Percentiles rank a stretch among this genome's conserved stretches.
Evolutionary conservation across 2,113 vertebrate species (phyloP).

Genomic region (Amblyopsis rosae): DNA sequence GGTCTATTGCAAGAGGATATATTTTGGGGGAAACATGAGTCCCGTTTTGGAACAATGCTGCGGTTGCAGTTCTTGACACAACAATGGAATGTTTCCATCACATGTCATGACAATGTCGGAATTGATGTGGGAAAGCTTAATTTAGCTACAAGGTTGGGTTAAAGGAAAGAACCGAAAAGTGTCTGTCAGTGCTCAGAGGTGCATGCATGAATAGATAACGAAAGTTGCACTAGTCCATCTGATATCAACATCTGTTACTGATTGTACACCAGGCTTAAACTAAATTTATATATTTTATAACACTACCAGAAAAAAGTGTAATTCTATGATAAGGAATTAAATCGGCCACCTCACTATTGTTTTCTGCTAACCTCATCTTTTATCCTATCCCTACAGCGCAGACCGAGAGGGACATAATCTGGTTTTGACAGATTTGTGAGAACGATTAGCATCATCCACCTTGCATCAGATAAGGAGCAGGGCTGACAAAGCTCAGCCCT

Average conservation of each 20-base stretch:
- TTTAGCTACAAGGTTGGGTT: no score
- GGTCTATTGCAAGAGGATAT: conserved; percentile 32
- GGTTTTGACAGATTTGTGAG: conserved; percentile 60
- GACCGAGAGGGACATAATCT: conserved; percentile 56
- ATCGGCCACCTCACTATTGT: conserved; percentile 4
- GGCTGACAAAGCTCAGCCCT: conserved; percentile 57
- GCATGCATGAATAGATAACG: no score
- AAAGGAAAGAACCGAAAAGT: no score
- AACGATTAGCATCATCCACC: conserved; percentile 67
- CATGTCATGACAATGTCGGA: conserved; percentile 2
- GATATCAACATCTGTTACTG: no score
- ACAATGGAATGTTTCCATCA: conserved; percentile 26
- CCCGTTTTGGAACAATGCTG: conserved; percentile 34
- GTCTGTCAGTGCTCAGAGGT: no score
- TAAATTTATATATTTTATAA: no score
- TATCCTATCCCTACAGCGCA: conserved; percentile 18
- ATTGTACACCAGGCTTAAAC: no score
- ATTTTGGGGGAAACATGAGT: conserved; percentile 37
- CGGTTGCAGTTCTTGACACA: conserved; percentile 30
- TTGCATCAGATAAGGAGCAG: conserved; percentile 59
- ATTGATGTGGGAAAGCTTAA: no score
- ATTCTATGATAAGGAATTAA: conserved; percentile 3
- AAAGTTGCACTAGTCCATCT: no score
- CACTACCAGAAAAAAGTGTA: not conserved
- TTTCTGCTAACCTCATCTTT: not conserved